Base-by-base conservation (phyloP, 2,888 invertebrate species). In the Drosophila sordidula region DNA sequence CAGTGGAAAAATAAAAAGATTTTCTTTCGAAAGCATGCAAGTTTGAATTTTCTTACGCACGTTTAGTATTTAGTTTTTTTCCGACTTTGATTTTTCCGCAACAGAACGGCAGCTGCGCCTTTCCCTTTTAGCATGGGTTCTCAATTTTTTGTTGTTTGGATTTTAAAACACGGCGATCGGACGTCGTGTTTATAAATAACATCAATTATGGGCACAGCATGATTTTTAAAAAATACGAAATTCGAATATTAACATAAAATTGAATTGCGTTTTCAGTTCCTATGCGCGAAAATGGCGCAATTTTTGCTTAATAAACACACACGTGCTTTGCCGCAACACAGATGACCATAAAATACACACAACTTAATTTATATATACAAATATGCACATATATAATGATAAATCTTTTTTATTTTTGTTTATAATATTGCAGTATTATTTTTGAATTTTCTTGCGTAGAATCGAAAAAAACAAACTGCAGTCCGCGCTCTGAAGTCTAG, bases 381-480 rank as follows among this genome's bases (percentile, higher is more conserved):
- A 32, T 47, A 26, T 18, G 26, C n/a, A 42, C 34, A 22, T 12
- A 22, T 29, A 16, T 46, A 46, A 29, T 22, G 26, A 39, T 39
- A 34, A 62, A 3, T 8, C 3, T 9, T 29, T 50, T 25, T 16
- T 8, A 22, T 29, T 58, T 41, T 55, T 70, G 44, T 49, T 62
- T 51, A 61, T 61, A 42, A 55, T 54, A 54, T 68, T 72, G 18
- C 32, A 50, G 18, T 41, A 18, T 16, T 4, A 26, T 36, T 42
- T 50, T 62, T 39, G 36, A 52, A 54, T 47, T 63, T 63, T 16
- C 51, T 69, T 56, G 62, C 78, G 66, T 22, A 42, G 47, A 51
- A 46, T 34, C 59, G 72, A 54, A 63, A 63, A 45, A 66, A 66
- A 41, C 63, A 72, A 80, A 77, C 68, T 80, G 80, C 64, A 66